Evolutionary conservation across 1,140 invertebrate species (phyloP).

Genomic region (Drosophila ficusphila): DNA sequence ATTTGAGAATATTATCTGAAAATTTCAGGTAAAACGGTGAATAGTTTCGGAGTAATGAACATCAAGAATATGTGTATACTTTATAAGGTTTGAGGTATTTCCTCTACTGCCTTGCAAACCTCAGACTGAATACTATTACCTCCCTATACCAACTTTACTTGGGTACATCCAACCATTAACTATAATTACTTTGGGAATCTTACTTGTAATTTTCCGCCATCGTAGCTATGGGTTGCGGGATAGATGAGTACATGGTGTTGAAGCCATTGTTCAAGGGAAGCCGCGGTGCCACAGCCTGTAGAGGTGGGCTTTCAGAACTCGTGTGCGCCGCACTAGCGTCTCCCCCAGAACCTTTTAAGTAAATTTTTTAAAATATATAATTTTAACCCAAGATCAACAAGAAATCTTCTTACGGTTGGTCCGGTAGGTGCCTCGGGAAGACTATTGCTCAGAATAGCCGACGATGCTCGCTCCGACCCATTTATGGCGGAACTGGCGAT

Average conservation of each 20-base stretch:
- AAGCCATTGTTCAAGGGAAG: slow-evolving; percentile 94
- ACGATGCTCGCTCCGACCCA: slow-evolving; percentile 25
- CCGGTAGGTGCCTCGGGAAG: slow-evolving; percentile 58
- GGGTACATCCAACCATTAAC: no score
- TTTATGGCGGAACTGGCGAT: slow-evolving; percentile 42
- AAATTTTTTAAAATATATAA: background rate
- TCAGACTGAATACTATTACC: no score
- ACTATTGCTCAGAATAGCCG: slow-evolving; percentile 35
- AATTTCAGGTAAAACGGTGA: no score
- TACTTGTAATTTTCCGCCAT: slow-evolving; percentile 98
- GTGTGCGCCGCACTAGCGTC: slow-evolving; percentile 59
- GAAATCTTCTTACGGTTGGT: slow-evolving; percentile 49
- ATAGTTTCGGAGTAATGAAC: no score
- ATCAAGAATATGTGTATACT: no score
- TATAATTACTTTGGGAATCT: slow-evolving; percentile 48
- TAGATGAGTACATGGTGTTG: slow-evolving; percentile 97
- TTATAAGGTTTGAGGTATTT: no score
- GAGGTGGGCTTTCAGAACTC: slow-evolving; percentile 85
- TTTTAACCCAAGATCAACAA: background rate
- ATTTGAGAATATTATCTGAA: no score
- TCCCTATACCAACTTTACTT: no score
- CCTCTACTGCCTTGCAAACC: no score
- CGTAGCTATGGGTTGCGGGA: slow-evolving; percentile 96
- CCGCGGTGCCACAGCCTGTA: slow-evolving; percentile 87
- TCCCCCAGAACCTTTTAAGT: slow-evolving; percentile 54